phyloP scores from a whole-genome alignment of 1,140 invertebrate species.

The Cotesia glomerata region DNA sequence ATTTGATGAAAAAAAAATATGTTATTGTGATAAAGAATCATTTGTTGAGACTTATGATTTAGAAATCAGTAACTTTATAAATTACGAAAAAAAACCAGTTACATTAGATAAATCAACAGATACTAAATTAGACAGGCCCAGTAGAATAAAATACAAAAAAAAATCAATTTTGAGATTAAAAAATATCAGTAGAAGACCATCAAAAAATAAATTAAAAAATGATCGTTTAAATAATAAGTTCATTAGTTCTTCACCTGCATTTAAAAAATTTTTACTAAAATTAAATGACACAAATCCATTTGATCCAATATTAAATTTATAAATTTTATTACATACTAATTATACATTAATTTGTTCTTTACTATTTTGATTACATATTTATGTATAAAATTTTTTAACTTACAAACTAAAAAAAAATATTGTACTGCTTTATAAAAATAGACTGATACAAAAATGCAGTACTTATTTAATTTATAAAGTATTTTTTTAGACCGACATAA shows the following conservation, averaged over 20 bases:
- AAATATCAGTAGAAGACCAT: not conserved
- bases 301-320: not conserved
- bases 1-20: not conserved
- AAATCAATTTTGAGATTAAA: not conserved
- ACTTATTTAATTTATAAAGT: no score
- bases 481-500: no score
- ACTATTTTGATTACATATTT: not conserved
- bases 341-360: not conserved
- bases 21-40: not conserved
- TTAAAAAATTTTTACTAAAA: constrained; percentile 30
- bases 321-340: constrained; percentile 5
- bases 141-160: not conserved
- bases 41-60: not conserved
- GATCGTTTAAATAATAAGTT: constrained; percentile 11
- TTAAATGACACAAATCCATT: constrained; percentile 17
- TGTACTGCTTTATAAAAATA: no score
- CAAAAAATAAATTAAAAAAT: constrained; percentile 10
- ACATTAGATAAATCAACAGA: not conserved
- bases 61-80: constrained; percentile 14
- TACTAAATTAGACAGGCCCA: no score
- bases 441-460: no score
- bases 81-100: not conserved
- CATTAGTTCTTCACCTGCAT: constrained; percentile 35
- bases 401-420: no score
- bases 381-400: not conserved